These are phyloP conservation scores for Heliconius hewitsoni DNA, from an alignment of 1,140 invertebrate genomes.

Conservation along the genomic window DNA sequence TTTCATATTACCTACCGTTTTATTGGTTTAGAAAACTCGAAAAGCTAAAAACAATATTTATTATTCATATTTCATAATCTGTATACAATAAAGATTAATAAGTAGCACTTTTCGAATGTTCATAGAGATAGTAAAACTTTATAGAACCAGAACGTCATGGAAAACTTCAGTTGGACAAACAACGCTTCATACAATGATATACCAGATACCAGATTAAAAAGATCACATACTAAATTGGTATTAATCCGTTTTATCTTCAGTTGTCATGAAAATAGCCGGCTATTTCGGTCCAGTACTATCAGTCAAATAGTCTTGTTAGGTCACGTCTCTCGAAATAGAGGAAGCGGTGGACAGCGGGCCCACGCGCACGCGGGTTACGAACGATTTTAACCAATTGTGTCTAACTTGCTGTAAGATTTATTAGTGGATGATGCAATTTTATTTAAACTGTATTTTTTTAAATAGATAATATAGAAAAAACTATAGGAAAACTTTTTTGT, in stretches of 20 bases:
- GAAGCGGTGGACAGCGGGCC: constrained; percentile 45
- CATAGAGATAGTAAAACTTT: too few relatives aligned
- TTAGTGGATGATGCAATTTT: neutral
- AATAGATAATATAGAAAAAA: neutral
- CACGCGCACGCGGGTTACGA: constrained; percentile 50
- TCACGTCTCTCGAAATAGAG: constrained; percentile 56
- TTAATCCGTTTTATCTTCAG: constrained; percentile 33
- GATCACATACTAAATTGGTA: constrained; percentile 36
- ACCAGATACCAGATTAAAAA: constrained; percentile 19
- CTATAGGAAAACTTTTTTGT: neutral
- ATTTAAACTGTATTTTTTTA: neutral
- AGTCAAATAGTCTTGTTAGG: constrained; percentile 49
- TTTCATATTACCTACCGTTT: too few relatives aligned
- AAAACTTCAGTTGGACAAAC: neutral
- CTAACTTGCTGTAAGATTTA: neutral
- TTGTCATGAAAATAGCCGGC: constrained; percentile 31
- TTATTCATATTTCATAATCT: too few relatives aligned
- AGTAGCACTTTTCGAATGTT: too few relatives aligned
- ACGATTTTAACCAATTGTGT: constrained; percentile 52
- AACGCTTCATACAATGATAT: neutral
- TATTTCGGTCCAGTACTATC: constrained; percentile 44
- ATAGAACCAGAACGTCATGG: neutral
- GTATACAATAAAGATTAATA: too few relatives aligned
- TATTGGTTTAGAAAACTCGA: too few relatives aligned
- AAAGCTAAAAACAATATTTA: too few relatives aligned